A percentile compares a stretch with the other conserved stretches of the same genome.
Evolutionary conservation across 2,888 invertebrate genomes (phyloP).

Genomic region (Callyntrura sp.): DNA sequence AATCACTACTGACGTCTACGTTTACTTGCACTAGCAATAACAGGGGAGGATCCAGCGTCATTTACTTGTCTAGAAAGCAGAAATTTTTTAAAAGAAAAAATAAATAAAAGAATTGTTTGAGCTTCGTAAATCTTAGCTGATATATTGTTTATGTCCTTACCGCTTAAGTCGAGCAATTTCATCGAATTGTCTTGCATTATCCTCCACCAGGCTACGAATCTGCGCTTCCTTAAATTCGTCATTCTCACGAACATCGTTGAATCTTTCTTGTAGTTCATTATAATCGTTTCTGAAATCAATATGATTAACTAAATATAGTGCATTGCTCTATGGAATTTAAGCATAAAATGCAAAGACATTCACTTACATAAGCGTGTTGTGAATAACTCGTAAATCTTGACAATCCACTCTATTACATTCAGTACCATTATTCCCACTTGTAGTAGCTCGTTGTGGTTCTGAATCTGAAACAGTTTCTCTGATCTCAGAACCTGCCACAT

Average conservation of each 20-base stretch:
- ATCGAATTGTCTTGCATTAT: background rate
- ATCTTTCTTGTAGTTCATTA: constrained; percentile 72
- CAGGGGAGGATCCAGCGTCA: background rate
- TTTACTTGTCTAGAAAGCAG: background rate
- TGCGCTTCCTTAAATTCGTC: constrained; percentile 65
- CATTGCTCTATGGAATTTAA: too few relatives aligned
- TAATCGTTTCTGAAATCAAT: constrained; percentile 77
- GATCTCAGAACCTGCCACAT: background rate
- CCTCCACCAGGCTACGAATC: constrained; percentile 71
- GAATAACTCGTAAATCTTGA: constrained; percentile 61
- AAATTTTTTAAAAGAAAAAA: too few relatives aligned
- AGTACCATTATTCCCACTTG: background rate
- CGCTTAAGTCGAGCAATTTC: constrained; percentile 60
- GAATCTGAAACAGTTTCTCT: too few relatives aligned
- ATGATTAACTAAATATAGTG: too few relatives aligned
- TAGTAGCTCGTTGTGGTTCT: too few relatives aligned
- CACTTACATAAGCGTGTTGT: constrained; percentile 75
- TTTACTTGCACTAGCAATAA: background rate
- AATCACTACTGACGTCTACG: background rate
- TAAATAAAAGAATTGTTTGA: constrained; percentile 9
- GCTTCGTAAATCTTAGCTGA: background rate
- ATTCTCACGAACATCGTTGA: constrained; percentile 54
- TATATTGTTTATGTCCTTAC: too few relatives aligned
- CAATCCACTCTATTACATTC: constrained; percentile 37
- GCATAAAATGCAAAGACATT: background rate